Percentiles rank a stretch among this genome's conserved stretches.
Conservation (phyloP, 2,888 invertebrate species). For the Pyrrhia umbra region DNA sequence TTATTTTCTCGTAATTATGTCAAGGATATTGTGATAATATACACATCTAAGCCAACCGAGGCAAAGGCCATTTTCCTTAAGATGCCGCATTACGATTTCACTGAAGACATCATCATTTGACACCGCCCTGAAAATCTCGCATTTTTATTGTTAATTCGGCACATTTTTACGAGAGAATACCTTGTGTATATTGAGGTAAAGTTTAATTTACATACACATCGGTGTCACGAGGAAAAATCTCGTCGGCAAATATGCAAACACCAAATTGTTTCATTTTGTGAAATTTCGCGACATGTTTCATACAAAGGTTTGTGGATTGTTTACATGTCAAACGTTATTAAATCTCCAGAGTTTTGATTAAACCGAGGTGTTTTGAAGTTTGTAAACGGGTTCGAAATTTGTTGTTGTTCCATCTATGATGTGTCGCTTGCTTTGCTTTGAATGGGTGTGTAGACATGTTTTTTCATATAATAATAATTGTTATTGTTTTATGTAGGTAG, state of each 20-base stretch:
- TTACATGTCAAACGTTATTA: constrained; percentile 47
- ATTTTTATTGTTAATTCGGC: constrained; percentile 1
- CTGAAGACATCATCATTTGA: constrained; percentile 21
- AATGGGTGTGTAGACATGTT: background rate
- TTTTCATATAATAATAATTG: background rate
- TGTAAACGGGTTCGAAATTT: constrained; percentile 16
- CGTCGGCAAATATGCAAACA: constrained; percentile 45
- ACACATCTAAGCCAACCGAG: constrained; percentile 16
- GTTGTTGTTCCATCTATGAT: constrained; percentile 12
- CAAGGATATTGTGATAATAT: constrained; percentile 29
- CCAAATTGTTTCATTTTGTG: constrained; percentile 46
- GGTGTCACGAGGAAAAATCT: constrained; percentile 16
- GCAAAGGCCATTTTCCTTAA: constrained; percentile 26
- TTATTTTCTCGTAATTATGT: constrained; percentile 22
- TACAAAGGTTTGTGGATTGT: constrained; percentile 27
- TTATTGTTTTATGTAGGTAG: background rate
- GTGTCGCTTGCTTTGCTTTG: constrained; percentile 8
- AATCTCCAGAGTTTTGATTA: constrained; percentile 54
- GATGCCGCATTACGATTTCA: constrained; percentile 22
- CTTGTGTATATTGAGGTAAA: background rate
- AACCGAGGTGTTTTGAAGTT: constrained; percentile 31
- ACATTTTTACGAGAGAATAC: background rate
- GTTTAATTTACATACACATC: constrained; percentile 39
- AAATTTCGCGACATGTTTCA: constrained; percentile 20
- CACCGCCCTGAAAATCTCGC: background rate